Evolutionary conservation across 2,888 invertebrate genomes (phyloP).

Genomic region (Erebia palarica): DNA sequence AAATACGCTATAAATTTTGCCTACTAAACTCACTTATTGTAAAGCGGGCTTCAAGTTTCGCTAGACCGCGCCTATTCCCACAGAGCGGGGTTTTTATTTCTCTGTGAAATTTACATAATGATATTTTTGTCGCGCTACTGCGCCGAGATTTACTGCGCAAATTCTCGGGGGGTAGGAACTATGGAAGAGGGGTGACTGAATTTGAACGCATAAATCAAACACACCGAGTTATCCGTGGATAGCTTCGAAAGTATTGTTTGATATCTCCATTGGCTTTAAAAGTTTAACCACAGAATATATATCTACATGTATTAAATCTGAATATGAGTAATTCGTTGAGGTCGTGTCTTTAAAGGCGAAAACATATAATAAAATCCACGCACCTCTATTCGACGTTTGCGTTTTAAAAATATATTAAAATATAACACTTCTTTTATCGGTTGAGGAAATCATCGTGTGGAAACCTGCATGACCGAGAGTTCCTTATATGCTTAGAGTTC

Average conservation of each 20-base stretch:
- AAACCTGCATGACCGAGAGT: too few relatives aligned
- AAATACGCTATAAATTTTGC: not conserved
- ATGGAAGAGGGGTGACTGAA: conserved; percentile 21
- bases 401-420: too few relatives aligned
- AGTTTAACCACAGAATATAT: too few relatives aligned
- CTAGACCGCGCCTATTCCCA: conserved; percentile 41
- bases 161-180: conserved; percentile 42
- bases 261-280: conserved; percentile 11
- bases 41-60: conserved; percentile 22
- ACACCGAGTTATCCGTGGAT: conserved; percentile 12
- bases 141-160: conserved; percentile 67
- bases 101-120: conserved; percentile 77
- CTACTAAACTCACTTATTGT: not conserved
- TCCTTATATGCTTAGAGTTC: too few relatives aligned
- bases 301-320: too few relatives aligned
- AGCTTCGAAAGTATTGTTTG: conserved; percentile 10
- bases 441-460: too few relatives aligned
- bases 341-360: too few relatives aligned
- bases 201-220: conserved; percentile 36
- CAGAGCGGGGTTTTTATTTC: conserved; percentile 64
- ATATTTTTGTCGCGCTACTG: conserved; percentile 77
- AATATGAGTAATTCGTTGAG: too few relatives aligned
- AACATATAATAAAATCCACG: too few relatives aligned
- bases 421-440: too few relatives aligned
- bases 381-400: too few relatives aligned